These are phyloP conservation scores for Plodia interpunctella DNA, from an alignment of 1,140 invertebrate genomes.

Conservation along the genomic window DNA sequence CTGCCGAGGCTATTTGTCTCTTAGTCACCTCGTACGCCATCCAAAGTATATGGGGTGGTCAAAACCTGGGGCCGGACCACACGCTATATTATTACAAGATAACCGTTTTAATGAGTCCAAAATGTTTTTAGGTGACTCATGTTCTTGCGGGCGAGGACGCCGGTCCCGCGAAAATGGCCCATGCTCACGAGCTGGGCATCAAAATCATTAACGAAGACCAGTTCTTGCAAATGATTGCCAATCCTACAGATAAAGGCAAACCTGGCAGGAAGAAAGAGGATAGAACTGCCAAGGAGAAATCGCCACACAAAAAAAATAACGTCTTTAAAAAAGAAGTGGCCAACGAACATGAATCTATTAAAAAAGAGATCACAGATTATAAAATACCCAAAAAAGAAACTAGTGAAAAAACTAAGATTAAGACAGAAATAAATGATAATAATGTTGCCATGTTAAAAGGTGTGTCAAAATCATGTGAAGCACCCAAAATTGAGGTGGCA, in stretches of 20 bases:
- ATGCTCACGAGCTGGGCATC: slow-evolving; percentile 84
- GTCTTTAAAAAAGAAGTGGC: slow-evolving; percentile 19
- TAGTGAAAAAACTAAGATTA: slow-evolving; percentile 13
- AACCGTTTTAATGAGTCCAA: neutral
- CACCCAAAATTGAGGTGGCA: neutral
- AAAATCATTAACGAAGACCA: slow-evolving; percentile 89
- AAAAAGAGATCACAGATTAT: neutral
- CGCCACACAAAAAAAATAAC: slow-evolving; percentile 24
- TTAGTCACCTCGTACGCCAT: too few species aligned
- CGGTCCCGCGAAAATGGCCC: slow-evolving; percentile 89
- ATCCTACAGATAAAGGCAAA: slow-evolving; percentile 27
- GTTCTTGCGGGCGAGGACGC: slow-evolving; percentile 90
- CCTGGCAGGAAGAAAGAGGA: slow-evolving; percentile 27
- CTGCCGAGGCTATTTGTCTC: too few species aligned
- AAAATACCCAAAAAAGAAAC: slow-evolving; percentile 9
- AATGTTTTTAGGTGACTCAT: slow-evolving; percentile 82
- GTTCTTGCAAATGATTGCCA: slow-evolving; percentile 86
- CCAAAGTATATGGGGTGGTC: too few species aligned
- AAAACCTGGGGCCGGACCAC: too few species aligned
- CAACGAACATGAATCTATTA: slow-evolving; percentile 14
- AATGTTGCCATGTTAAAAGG: slow-evolving; percentile 14
- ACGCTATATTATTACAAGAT: neutral
- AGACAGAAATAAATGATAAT: slow-evolving; percentile 19
- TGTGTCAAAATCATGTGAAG: slow-evolving; percentile 15
- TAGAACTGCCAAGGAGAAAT: slow-evolving; percentile 25